Evolutionary conservation across 2,888 invertebrate species (phyloP).

Genomic region (Drosophila subquinaria): DNA sequence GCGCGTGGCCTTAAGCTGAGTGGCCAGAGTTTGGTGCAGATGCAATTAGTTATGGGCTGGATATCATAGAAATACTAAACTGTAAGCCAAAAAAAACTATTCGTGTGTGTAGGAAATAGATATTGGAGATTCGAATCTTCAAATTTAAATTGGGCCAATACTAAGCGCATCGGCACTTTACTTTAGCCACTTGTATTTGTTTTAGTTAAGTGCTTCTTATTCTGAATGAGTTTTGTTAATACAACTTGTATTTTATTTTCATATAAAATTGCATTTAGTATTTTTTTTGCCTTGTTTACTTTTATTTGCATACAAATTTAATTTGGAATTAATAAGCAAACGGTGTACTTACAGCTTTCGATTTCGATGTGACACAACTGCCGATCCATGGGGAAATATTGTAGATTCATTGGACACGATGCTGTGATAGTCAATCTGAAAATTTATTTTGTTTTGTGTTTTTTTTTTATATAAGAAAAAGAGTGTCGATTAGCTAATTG

Average conservation of each 20-base stretch:
- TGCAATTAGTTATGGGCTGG: slow-evolving; percentile 46
- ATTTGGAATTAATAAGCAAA: slow-evolving; percentile 4
- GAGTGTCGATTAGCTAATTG: slow-evolving; percentile 51
- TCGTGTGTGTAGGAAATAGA: not conserved
- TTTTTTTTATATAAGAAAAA: slow-evolving; percentile 36
- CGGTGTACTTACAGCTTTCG: slow-evolving; percentile 97
- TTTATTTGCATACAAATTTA: slow-evolving; percentile 3
- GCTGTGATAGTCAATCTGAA: slow-evolving; percentile 94
- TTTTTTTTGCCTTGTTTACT: slow-evolving; percentile 21
- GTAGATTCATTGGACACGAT: slow-evolving; percentile 97
- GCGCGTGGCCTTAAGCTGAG: slow-evolving; percentile 70
- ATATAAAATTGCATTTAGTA: slow-evolving; percentile 10
- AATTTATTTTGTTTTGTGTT: slow-evolving; percentile 31
- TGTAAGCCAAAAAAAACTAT: not conserved
- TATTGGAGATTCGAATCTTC: not conserved
- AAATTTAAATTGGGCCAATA: slow-evolving; percentile 25
- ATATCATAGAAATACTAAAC: not conserved
- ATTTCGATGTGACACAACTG: slow-evolving; percentile 98
- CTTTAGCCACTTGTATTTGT: slow-evolving; percentile 54
- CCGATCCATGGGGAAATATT: slow-evolving; percentile 98
- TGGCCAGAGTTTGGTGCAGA: slow-evolving; percentile 55
- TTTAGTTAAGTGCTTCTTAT: slow-evolving; percentile 62
- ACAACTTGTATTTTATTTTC: slow-evolving; percentile 36
- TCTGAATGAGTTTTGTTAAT: slow-evolving; percentile 76
- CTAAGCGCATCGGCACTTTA: slow-evolving; percentile 53